Evolutionary conservation across 2,797 vertebrate genomes (phyloP), one percentile per base, ranked within the genome.

Genomic region (Falco peregrinus): DNA sequence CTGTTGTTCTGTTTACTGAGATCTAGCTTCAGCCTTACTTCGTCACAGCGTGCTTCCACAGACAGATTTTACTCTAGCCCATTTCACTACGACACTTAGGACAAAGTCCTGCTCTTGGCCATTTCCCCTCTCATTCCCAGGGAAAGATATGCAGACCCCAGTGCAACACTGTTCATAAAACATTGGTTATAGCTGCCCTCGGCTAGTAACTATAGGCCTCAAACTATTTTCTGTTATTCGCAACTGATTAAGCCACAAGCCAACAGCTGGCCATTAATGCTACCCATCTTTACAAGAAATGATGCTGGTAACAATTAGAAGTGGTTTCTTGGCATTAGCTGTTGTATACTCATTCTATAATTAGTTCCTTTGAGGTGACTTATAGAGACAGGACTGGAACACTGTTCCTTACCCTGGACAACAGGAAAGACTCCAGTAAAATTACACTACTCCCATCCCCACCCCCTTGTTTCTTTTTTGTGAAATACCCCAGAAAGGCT

Each of bases 181-280:
- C n/a, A 79, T 82, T 73, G 74, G 48, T 85, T 90, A 77, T 10
- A 87, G 90, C 71, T 90, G 77, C 81, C 64, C n/a, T 87, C 53
- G 60, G 70, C 60, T 69, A 70, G 83, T 89, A 93, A 93, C 91
- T 76, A 57, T 82, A 89, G 56, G 48, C 78, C 80, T 87, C 86
- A 77, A 89, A 94, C 91, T 90, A 70, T 90, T 84, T 96, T 96
- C 90, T 76, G 50, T 93, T 94, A 79, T 90, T 94, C 86, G 83
- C 60, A 68, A 80, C 68, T 84, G 85, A 87, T 92, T 80, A 87
- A 96, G 60, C 48, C 84, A 73, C 71, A 89, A 95, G 89, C 83
- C 88, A 95, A 95, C 91, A 97, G 84, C 84, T 96, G 92, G 95
- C 90, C 86, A 95, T 93, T 93, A 95, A 96, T 6, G 50, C 37